A percentile compares a stretch with the other conserved stretches of the same genome.
phyloP scores from a whole-genome alignment of 92 coral and sea anemone species.

The Porites lobata region DNA sequence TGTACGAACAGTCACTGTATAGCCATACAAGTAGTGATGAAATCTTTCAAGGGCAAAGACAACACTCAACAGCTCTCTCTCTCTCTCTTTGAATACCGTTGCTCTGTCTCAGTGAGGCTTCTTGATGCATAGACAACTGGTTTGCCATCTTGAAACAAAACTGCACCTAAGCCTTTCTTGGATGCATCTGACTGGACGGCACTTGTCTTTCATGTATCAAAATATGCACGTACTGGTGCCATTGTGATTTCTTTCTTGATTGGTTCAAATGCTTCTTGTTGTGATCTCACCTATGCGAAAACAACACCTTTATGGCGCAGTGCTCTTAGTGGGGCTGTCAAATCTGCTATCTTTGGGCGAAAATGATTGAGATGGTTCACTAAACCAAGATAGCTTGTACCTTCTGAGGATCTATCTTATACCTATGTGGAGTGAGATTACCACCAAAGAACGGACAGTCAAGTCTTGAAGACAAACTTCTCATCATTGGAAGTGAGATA shows the following conservation, averaged over 20 bases:
- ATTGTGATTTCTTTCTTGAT: conserved; percentile 14
- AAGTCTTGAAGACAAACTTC: conserved; percentile 7
- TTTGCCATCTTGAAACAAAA: conserved; percentile 44
- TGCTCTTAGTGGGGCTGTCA: conserved; percentile 17
- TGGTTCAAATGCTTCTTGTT: conserved; percentile 11
- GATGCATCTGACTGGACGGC: not conserved
- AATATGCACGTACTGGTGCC: conserved; percentile 4
- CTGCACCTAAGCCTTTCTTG: conserved; percentile 4
- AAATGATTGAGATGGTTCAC: not conserved
- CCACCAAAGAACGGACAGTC: conserved; percentile 19
- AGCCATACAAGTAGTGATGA: conserved; percentile 27
- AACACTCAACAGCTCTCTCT: conserved; percentile 17
- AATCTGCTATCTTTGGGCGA: conserved; percentile 4
- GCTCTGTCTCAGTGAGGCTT: conserved; percentile 50
- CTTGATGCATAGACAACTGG: conserved; percentile 56
- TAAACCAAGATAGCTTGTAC: conserved; percentile 5
- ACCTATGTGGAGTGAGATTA: conserved; percentile 11
- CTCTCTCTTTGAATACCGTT: conserved; percentile 28
- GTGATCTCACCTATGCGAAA: conserved; percentile 1
- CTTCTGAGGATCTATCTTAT: conserved; percentile 16
- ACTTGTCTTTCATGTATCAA: not conserved
- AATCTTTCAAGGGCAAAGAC: conserved; percentile 40
- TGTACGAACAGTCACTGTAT: conserved; percentile 20
- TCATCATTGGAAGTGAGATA: conserved; percentile 4
- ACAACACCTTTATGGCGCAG: conserved; percentile 12